Evolutionary conservation across 64 coral and sea anemone species (phyloP), one percentile per base, ranked within the genome.

Genomic region (Anthopleura sola): DNA sequence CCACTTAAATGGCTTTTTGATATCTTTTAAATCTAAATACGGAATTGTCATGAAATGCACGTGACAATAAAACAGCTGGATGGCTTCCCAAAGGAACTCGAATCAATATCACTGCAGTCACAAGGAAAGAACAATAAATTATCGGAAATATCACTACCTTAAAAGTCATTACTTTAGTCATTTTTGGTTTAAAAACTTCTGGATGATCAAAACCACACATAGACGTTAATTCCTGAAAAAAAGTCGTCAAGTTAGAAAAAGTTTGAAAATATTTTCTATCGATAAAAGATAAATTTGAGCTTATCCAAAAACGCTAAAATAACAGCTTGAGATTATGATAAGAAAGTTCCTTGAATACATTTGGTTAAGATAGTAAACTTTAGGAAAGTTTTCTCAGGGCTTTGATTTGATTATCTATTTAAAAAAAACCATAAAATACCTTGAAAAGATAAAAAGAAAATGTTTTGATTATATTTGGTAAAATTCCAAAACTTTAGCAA

Each of bases 1-100:
- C 11, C 76, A 79, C 20, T 23, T 13, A 79, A 38, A 26, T 79
- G 76, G 76, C 76, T 79, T 79, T 26, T 17, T 34, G 19, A 23
- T 44, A 79, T 79, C 76, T 79, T 39, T 46, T 16, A 79, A 10
- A 79, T 24, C 76, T 79, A 24, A 79, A 79, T 79, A 79, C 47
- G 76, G 76, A 79, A 20, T 44, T 47, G 18, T 26, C 38, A 34
- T 34, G 29, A 32, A 11, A 71, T 7, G 3, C 66, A 11, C 29
- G 66, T 71, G 76, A 79, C 38, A 24, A 79, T 26, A 19, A 7
- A 79, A 79, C 76, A 44, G 36, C 47, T 38, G 17, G 47, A 48
- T 79, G 76, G 76, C 12, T 79, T 79, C 76, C 37, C 7, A 79
- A 48, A 38, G 76, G 76, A 79, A 79, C 44, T 79, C 23, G 11